Percentiles rank a stretch among this genome's conserved stretches.
phyloP scores from a whole-genome alignment of 2,888 invertebrate species.

The Nomada lathburiana region DNA sequence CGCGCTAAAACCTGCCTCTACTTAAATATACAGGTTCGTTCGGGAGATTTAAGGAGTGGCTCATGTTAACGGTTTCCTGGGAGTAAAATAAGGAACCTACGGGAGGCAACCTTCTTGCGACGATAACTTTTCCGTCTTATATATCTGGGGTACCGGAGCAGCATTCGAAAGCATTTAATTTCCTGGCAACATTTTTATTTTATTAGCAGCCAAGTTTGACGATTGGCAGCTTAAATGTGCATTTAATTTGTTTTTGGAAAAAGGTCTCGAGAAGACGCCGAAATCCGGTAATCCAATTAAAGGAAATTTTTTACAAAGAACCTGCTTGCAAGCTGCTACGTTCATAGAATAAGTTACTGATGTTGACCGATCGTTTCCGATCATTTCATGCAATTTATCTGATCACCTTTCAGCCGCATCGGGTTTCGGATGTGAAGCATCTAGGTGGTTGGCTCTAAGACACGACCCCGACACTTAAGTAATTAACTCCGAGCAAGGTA shows the following conservation, averaged over 20 bases:
- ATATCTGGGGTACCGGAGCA: neutral
- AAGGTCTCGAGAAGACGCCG: too few relatives aligned
- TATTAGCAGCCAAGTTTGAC: too few relatives aligned
- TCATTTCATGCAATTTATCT: conserved; percentile 75
- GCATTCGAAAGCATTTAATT: neutral
- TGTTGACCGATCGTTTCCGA: conserved; percentile 77
- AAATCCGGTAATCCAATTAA: too few relatives aligned
- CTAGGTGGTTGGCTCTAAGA: neutral
- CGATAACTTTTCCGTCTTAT: neutral
- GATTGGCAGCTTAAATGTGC: too few relatives aligned
- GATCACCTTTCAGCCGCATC: conserved; percentile 42
- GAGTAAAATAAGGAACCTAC: neutral
- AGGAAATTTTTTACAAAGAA: too few relatives aligned
- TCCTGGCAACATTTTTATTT: too few relatives aligned
- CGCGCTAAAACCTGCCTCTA: neutral
- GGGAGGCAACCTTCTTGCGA: neutral
- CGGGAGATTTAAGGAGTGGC: neutral
- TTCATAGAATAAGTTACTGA: conserved; percentile 56
- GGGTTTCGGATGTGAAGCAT: conserved; percentile 6
- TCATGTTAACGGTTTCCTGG: neutral
- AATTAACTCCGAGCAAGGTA: conserved; percentile 62
- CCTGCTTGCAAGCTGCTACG: too few relatives aligned
- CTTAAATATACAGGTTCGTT: conserved; percentile 3
- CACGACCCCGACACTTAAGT: conserved; percentile 56
- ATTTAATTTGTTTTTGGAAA: too few relatives aligned